phyloP scores from a whole-genome alignment of 2,113 vertebrate genomes.

The Mustelus asterias region DNA sequence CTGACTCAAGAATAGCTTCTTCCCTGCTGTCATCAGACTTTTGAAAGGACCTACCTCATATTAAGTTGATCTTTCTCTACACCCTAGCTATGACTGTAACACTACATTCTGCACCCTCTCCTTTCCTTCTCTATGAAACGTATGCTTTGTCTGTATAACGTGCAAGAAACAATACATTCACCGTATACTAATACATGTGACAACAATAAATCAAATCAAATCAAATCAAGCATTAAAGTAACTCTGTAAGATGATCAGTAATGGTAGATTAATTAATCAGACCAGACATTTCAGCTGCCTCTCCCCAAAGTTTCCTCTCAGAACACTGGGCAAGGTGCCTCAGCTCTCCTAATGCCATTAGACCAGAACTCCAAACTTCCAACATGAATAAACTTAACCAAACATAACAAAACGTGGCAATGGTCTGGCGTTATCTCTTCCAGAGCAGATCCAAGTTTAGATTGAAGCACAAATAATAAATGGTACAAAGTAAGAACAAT shows the following conservation, averaged over 20 bases:
- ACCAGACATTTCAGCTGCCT: not conserved
- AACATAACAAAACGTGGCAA: not conserved
- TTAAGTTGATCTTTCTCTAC: too few species aligned
- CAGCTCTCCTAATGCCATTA: not conserved
- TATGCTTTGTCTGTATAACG: too few species aligned
- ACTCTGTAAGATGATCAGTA: not conserved
- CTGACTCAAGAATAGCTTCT: too few species aligned
- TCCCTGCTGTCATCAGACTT: too few species aligned
- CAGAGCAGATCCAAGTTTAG: not conserved
- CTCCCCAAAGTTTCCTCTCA: not conserved
- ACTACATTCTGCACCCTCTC: too few species aligned
- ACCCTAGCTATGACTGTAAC: too few species aligned
- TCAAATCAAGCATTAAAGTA: not conserved
- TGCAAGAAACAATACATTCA: too few species aligned
- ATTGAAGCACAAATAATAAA: not conserved
- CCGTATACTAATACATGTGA: too few species aligned
- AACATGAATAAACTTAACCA: not conserved
- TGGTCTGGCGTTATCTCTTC: too few species aligned
- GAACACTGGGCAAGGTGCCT: not conserved
- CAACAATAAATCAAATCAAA: too few species aligned
- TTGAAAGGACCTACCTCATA: too few species aligned
- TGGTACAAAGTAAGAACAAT: not conserved
- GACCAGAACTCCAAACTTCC: not conserved
- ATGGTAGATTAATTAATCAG: not conserved
- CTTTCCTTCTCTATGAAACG: too few species aligned